A percentile compares a stretch with the other conserved stretches of the same genome.
Evolutionary conservation across 1,140 invertebrate genomes (phyloP).

Genomic region (Melipona quadrifasciata): DNA sequence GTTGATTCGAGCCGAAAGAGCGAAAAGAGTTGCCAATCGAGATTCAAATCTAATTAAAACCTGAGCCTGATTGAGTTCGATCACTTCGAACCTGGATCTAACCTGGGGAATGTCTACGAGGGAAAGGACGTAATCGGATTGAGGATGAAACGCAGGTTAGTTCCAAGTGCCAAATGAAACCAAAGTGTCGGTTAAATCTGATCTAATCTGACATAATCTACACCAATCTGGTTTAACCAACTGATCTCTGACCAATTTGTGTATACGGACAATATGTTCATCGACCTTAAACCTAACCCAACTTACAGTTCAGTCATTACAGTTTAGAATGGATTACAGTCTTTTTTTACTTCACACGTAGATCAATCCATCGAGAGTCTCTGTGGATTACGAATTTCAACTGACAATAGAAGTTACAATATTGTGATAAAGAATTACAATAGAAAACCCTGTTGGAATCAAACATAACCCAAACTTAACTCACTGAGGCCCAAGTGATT

Average conservation of each 20-base stretch:
- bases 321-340: background rate
- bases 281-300: background rate
- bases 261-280: background rate
- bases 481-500: too few relatives aligned
- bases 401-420: too few relatives aligned
- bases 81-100: background rate
- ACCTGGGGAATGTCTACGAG: background rate
- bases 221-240: background rate
- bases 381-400: too few relatives aligned
- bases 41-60: too few relatives aligned
- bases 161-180: background rate
- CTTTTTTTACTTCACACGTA: too few relatives aligned
- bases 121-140: background rate
- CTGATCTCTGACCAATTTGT: background rate
- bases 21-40: too few relatives aligned
- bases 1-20: too few relatives aligned
- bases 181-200: background rate
- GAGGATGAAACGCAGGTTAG: background rate
- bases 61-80: background rate
- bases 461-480: too few relatives aligned
- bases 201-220: background rate
- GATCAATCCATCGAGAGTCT: too few relatives aligned
- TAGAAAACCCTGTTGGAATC: too few relatives aligned
- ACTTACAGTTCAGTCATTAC: too few relatives aligned
- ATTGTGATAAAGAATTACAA: too few relatives aligned